Evolutionary conservation across 37 sponge, comb jelly and placozoan species (phyloP), one percentile per base, ranked within the genome.

Genomic region (Hormiphora californensis): DNA sequence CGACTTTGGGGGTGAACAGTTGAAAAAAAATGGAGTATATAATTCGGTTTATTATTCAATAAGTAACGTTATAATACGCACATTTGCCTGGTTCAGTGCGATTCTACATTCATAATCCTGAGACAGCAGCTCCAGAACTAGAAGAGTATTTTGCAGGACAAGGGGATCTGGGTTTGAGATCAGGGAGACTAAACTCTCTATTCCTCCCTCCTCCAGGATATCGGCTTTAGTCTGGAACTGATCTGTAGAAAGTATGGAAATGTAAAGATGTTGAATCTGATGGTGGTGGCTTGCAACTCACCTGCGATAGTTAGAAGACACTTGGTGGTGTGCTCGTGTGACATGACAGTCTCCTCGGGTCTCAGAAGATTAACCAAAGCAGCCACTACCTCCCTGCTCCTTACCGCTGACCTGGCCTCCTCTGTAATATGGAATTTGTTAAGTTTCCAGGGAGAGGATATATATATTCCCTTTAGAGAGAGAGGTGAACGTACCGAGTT

Each of bases 301-400:
- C 67, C 67, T 28, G 67, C 67, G 35, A 65, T 65, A 33, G 67
- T 65, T 7, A 65, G 67, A 3, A 65, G 4, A 34, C 67, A 65
- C 67, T 65, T 65, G 9, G 67, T 65, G 35, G 67, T 39, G 28
- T 65, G 67, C 37, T 65, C 67, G 67, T 65, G 81, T 15, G 81
- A 43, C 81, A 73, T 73, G 23, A 73, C 81, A 25, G 46, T 46
- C 22, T 73, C 81, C 44, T 73, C 81, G 21, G 81, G 81, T 17
- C 43, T 73, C 41, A 73, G 46, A 3, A 73, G 81, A 46, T 73
- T 73, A 19, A 73, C 43, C 44, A 73, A 33, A 11, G 81, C 81
- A 4, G 81, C 44, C 25, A 73, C 81, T n/a, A 73, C 81, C 43
- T 73, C 81, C 22, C 43, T n/a, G 27, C 12, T 46, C 3, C 81